Conservation (phyloP, 2,113 vertebrate genomes). For the Telmatochromis brachygnathus region DNA sequence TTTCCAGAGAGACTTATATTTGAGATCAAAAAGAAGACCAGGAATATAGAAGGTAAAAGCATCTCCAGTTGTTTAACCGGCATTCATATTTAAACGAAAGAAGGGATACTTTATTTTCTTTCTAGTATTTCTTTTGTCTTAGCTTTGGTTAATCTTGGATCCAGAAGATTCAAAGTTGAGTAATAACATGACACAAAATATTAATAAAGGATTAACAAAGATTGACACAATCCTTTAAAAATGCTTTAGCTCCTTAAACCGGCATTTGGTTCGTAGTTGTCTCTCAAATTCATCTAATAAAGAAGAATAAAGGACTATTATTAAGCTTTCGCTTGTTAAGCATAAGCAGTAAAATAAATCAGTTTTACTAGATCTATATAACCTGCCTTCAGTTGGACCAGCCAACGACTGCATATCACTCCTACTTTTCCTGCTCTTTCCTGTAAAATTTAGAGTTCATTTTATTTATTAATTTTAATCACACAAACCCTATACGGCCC, state of each 20-base stretch:
- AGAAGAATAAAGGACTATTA: background rate
- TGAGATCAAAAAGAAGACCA: conserved; percentile 90
- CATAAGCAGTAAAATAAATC: background rate
- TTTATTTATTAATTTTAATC: background rate
- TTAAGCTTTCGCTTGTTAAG: background rate
- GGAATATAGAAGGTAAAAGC: conserved; percentile 88
- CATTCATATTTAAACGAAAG: background rate
- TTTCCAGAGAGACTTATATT: conserved; percentile 84
- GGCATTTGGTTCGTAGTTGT: background rate
- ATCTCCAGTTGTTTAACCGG: background rate
- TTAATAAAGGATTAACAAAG: background rate
- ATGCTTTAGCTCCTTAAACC: background rate
- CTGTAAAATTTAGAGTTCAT: background rate
- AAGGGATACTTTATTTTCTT: background rate
- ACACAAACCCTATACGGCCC: background rate
- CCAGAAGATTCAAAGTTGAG: background rate
- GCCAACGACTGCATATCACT: background rate
- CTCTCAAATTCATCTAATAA: background rate
- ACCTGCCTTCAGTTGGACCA: background rate
- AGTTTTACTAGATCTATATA: background rate
- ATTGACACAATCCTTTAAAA: background rate
- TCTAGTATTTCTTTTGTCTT: background rate
- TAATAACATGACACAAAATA: background rate
- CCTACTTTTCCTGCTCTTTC: background rate
- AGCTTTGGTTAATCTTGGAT: background rate